Base-by-base conservation (phyloP, 2,888 invertebrate genomes). In the Lithodes maja region DNA sequence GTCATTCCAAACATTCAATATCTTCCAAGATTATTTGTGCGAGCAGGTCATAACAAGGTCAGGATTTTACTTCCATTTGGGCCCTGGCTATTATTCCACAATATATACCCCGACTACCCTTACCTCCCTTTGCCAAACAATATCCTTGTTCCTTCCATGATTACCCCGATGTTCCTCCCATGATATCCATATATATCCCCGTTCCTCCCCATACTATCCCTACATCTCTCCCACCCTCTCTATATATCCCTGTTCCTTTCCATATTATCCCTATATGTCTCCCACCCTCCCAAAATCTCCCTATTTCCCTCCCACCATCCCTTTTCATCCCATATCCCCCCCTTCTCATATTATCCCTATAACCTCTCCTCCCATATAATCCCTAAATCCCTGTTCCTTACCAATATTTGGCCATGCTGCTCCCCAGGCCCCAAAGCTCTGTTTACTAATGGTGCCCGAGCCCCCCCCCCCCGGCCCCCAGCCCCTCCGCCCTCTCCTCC, bases 371-470 rank as follows among this genome's bases (percentile, higher is more conserved):
- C 17, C 17, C 15, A 33, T 33, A 33, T 33, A 33, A 33, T 33
- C 33, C 33, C 33, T 33, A 33, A 0, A 33, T 33, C 33, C 33
- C 33, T 33, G 33, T 33, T 33, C 33, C 33, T 33, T 33, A 33
- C 33, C 33, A 33, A 33, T 33, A 33, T 33, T 33, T 33, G 33
- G 33, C 33, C 0, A 33, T 33, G 33, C 33, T 33, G 33, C 33
- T 33, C 33, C 33, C 33, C 33, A 33, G 33, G 33, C 71, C 71
- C 71, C 15, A 71, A 71, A 71, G 12, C 71, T 71, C 71, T 17
- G 71, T 71, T 71, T 86, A 86, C 86, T 86, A 74, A 88, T 85
- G 88, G 88, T 88, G 88, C 88, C 88, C 84, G 83, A 71, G 71
- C 71, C 78, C 68, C 17, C 79, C 17, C 79, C 77, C 84, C 71